These are phyloP conservation scores for Ophioderma brevispina DNA, from an alignment of 35 echinoderm and acorn worm species.

Conservation along the genomic window DNA sequence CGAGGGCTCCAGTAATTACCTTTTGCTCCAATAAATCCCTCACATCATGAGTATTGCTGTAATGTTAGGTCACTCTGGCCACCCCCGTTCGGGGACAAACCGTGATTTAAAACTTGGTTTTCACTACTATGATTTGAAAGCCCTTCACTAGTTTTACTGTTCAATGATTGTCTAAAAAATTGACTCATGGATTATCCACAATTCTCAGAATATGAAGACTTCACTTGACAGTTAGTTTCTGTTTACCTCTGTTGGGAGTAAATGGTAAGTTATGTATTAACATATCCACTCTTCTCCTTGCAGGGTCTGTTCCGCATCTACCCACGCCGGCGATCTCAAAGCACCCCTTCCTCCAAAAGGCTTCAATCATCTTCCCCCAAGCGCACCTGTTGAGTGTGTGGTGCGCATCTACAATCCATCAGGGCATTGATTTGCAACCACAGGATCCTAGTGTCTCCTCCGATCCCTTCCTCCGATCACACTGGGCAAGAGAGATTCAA, in stretches of 20 bases:
- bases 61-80: no score
- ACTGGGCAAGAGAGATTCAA: conserved; percentile 84
- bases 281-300: no score
- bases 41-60: no score
- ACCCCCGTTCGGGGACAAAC: no score
- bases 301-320: conserved; percentile 94
- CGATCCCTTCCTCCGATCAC: conserved; percentile 90
- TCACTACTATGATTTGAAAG: no score
- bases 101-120: no score
- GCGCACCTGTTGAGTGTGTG: conserved; percentile 81
- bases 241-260: no score
- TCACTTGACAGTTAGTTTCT: not conserved
- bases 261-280: no score
- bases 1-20: no score
- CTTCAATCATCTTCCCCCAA: conserved; percentile 70
- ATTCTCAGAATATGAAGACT: not conserved
- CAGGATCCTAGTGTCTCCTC: conserved; percentile 84
- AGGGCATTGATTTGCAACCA: conserved; percentile 91
- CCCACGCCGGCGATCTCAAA: conserved; percentile 82
- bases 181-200: not conserved
- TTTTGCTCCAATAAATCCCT: no score
- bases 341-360: conserved; percentile 80
- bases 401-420: conserved; percentile 82
- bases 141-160: no score
- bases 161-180: no score